Evolutionary conservation across 2,888 invertebrate genomes (phyloP).

Genomic region (Ptychoptera contaminata): DNA sequence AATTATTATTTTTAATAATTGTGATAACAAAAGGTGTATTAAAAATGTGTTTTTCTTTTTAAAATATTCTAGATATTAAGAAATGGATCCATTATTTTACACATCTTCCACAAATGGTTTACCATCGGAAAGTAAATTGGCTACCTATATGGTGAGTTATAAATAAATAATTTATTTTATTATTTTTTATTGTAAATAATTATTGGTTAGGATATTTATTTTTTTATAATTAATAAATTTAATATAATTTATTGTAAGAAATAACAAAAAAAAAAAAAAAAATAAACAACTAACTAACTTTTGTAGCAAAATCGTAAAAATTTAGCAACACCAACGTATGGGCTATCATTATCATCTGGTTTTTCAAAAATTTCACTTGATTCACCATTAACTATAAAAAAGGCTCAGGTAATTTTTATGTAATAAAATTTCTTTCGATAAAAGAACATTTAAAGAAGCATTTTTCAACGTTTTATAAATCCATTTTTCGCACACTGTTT

Average conservation of each 20-base stretch:
- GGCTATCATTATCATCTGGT: conserved; percentile 24
- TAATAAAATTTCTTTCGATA: neutral
- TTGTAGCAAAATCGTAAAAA: conserved; percentile 25
- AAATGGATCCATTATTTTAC: conserved; percentile 63
- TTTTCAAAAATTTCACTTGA: conserved; percentile 28
- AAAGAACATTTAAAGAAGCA: too few relatives aligned
- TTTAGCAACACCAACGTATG: conserved; percentile 28
- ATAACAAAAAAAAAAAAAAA: neutral
- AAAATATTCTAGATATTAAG: conserved; percentile 23
- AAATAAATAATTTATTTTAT: too few relatives aligned
- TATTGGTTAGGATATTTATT: conserved; percentile 1
- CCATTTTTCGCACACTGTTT: too few relatives aligned
- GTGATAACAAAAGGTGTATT: too few relatives aligned
- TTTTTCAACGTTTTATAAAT: too few relatives aligned
- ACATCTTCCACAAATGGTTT: conserved; percentile 48
- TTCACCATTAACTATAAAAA: conserved; percentile 27
- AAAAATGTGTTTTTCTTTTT: too few relatives aligned
- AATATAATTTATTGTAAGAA: too few relatives aligned
- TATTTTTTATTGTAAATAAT: conserved; percentile 1
- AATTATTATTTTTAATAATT: too few relatives aligned
- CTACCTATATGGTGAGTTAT: conserved; percentile 60
- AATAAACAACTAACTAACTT: neutral
- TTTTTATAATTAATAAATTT: conserved; percentile 3
- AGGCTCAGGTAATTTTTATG: conserved; percentile 26
- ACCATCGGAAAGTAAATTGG: conserved; percentile 71